Conservation (phyloP, 2,113 vertebrate genomes). For the Neogobius melanostomus region DNA sequence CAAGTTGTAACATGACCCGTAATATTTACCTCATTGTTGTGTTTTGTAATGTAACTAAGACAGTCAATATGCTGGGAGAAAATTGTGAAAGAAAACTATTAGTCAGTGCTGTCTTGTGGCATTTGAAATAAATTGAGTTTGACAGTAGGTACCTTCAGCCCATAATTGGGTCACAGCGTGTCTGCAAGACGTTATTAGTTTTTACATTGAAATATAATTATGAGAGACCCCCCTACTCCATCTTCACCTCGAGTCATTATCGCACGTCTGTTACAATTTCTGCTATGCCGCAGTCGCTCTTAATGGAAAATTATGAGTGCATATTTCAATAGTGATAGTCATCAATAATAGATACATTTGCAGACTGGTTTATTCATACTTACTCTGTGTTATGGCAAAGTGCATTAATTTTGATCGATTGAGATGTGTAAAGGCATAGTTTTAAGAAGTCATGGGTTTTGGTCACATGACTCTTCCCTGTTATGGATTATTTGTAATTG, state of each 20-base stretch:
- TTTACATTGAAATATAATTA: conserved; percentile 50
- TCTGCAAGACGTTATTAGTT: conserved; percentile 51
- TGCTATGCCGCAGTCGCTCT: conserved; percentile 27
- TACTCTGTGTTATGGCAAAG: background rate
- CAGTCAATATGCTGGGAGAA: background rate
- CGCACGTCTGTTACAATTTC: conserved; percentile 21
- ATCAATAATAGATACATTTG: background rate
- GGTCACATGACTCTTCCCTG: too few relatives aligned
- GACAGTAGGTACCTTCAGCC: conserved; percentile 35
- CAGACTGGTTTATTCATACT: background rate
- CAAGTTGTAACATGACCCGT: too few relatives aligned
- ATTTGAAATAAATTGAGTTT: conserved; percentile 9
- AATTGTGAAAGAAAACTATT: background rate
- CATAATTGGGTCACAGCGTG: conserved; percentile 58
- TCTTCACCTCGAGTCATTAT: conserved; percentile 28
- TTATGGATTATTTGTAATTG: too few relatives aligned
- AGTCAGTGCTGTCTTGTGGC: background rate
- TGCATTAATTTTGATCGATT: background rate
- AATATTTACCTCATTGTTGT: background rate
- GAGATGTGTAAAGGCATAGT: background rate
- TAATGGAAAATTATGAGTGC: conserved; percentile 14
- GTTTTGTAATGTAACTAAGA: background rate
- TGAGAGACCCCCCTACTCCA: background rate
- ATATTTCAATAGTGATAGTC: background rate
- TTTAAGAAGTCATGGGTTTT: background rate